A percentile compares a stretch with the other conserved stretches of the same genome.
Evolutionary conservation across 2,113 vertebrate species (phyloP).

Genomic region (Cyphomyrus plagiostoma): DNA sequence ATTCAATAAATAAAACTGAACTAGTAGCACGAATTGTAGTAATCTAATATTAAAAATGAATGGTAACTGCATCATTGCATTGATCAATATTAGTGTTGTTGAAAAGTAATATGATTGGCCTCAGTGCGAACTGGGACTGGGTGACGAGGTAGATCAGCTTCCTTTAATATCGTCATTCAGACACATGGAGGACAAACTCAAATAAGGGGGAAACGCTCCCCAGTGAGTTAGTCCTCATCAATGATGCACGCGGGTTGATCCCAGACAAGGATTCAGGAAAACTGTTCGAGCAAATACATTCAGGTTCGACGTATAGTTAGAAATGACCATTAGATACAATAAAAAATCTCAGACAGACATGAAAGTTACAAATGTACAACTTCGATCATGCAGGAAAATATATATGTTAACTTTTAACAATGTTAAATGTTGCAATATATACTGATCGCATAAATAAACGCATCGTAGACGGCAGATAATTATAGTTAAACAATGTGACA

Average conservation of each 20-base stretch:
- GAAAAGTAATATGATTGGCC: not conserved
- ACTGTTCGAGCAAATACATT: not conserved
- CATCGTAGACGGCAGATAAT: not conserved
- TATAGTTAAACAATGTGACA: not conserved
- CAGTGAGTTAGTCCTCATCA: not conserved
- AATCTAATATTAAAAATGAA: not conserved
- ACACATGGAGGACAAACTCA: not conserved
- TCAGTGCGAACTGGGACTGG: not conserved
- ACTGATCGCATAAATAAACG: not conserved
- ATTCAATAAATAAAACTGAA: not conserved
- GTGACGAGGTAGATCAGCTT: not conserved
- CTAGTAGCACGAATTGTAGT: not conserved
- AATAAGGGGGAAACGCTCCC: not conserved
- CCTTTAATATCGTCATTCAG: not conserved
- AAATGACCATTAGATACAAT: not conserved
- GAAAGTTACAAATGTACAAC: not conserved
- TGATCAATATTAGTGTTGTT: not conserved
- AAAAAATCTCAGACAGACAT: not conserved
- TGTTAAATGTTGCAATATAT: not conserved
- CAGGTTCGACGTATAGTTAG: not conserved
- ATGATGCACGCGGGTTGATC: not conserved
- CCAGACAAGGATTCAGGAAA: not conserved
- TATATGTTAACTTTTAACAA: not conserved
- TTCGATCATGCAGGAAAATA: not conserved
- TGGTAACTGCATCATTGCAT: not conserved